A percentile compares a stretch with the other conserved stretches of the same genome.
These are phyloP conservation scores for Tympanuchus pallidicinctus DNA, from an alignment of 2,113 vertebrate genomes.

Conservation along the genomic window DNA sequence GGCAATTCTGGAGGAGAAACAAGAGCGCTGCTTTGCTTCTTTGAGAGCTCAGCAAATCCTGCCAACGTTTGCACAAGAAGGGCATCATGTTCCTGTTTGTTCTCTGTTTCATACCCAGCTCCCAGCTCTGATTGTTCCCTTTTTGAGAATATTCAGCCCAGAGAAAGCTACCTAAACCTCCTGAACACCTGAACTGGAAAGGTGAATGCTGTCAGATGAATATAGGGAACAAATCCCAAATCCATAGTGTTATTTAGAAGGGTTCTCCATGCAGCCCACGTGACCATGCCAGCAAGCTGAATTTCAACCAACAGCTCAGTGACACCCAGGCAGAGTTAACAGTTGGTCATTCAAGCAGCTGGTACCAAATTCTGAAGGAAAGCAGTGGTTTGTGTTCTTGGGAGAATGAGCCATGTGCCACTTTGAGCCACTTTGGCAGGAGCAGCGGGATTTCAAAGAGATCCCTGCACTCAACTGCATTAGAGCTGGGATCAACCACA, in stretches of 20 bases:
- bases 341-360: not conserved
- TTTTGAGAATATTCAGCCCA: not conserved
- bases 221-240: not conserved
- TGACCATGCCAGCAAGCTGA: not conserved
- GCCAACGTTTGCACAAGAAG: not conserved
- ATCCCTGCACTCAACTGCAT: not conserved
- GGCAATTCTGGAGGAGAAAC: not conserved
- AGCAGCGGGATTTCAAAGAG: not conserved
- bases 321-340: not conserved
- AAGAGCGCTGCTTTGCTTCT: not conserved
- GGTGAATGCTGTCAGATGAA: not conserved
- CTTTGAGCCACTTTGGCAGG: not conserved
- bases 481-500: not conserved
- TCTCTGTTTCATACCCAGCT: not conserved
- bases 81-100: not conserved
- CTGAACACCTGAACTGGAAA: not conserved
- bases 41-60: not conserved
- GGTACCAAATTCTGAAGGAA: not conserved
- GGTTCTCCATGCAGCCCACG: not conserved
- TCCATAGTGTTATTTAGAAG: fast-evolving
- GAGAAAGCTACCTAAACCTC: not conserved
- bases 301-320: not conserved
- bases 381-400: not conserved
- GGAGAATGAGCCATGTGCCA: not conserved
- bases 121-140: not conserved